phyloP scores from a whole-genome alignment of 2,888 invertebrate species.

The Phaedon cochleariae region DNA sequence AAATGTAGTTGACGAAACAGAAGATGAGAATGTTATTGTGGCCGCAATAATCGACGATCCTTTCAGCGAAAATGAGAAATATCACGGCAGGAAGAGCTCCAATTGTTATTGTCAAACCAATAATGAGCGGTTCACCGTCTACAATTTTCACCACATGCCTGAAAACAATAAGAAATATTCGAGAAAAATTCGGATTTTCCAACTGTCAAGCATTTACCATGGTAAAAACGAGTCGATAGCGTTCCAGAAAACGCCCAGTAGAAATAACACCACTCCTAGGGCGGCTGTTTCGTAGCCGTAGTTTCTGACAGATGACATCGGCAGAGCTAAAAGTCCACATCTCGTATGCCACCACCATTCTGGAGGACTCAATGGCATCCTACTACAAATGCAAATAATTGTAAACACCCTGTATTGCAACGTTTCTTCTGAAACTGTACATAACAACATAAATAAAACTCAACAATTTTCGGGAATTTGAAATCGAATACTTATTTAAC shows the following conservation, averaged over 20 bases:
- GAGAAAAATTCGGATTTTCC: no score
- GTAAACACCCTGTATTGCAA: no score
- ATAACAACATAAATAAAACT: no score
- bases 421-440: no score
- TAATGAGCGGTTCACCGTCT: constrained; percentile 65
- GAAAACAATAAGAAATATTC: no score
- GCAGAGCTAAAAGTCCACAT: constrained; percentile 78
- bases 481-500: no score
- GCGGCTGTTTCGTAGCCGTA: constrained; percentile 79
- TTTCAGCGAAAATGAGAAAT: constrained; percentile 80
- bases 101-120: constrained; percentile 73
- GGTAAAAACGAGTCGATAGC: constrained; percentile 81
- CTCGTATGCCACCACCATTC: constrained; percentile 91
- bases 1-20: constrained; percentile 82
- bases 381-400: no score
- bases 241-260: constrained; percentile 82
- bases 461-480: no score
- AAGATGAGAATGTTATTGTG: constrained; percentile 84
- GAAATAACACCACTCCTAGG: constrained; percentile 72
- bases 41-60: constrained; percentile 83
- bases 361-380: constrained; percentile 82
- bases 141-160: constrained; percentile 71
- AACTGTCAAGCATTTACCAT: no score
- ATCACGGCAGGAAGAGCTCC: constrained; percentile 76
- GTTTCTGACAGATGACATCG: constrained; percentile 80